Evolutionary conservation across 2,113 vertebrate genomes (phyloP).

Genomic region (Leuciscus idus): DNA sequence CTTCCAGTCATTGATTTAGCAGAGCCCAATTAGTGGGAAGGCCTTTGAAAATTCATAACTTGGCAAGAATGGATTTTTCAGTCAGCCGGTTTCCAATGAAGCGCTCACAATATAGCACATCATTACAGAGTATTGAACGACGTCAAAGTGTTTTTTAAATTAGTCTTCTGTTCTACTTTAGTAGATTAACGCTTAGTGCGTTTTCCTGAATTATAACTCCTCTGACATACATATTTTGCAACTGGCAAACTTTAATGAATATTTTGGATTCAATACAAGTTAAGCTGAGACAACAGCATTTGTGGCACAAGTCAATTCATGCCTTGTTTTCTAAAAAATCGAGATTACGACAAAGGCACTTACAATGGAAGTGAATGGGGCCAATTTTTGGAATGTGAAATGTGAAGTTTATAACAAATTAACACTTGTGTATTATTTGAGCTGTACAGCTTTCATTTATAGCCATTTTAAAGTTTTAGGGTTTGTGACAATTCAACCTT

Average conservation of each 20-base stretch:
- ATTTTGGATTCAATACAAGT: background rate
- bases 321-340: background rate
- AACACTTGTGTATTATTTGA: too few species aligned
- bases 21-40: conserved; percentile 60
- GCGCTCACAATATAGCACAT: conserved; percentile 35
- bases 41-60: conserved; percentile 55
- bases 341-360: background rate
- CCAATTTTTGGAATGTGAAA: background rate
- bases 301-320: background rate
- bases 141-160: conserved; percentile 45
- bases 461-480: background rate
- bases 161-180: conserved; percentile 18
- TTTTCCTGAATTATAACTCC: background rate
- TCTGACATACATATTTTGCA: conserved; percentile 6
- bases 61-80: conserved; percentile 47
- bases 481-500: background rate
- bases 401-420: background rate
- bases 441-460: too few species aligned
- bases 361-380: background rate
- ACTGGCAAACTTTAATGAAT: background rate
- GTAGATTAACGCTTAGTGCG: background rate
- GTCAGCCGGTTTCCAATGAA: conserved; percentile 40
- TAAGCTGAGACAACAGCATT: background rate
- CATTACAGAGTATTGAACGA: conserved; percentile 47
- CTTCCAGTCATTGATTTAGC: conserved; percentile 57